Evolutionary conservation across 2,797 vertebrate genomes (phyloP).

Genomic region (Mormyrops boulengeri): DNA sequence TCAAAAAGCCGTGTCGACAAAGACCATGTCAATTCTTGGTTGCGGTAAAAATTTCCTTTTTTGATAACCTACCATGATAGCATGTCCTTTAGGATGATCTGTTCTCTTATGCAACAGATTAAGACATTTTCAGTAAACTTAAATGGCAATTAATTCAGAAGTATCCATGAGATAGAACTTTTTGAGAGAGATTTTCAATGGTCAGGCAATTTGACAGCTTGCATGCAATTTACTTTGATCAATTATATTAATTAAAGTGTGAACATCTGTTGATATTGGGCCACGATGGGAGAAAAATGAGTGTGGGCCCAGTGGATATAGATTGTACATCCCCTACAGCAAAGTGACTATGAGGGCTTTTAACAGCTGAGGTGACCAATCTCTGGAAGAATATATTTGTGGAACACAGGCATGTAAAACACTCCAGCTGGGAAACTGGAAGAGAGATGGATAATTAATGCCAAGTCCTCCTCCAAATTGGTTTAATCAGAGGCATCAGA

Average conservation of each 20-base stretch:
- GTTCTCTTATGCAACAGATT: neutral
- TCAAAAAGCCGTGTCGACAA: neutral
- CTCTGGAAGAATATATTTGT: neutral
- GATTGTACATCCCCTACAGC: neutral
- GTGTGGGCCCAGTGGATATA: neutral
- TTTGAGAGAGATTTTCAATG: neutral
- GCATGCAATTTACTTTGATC: neutral
- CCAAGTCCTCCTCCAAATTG: slow-evolving; percentile 1
- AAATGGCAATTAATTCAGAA: neutral
- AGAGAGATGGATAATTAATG: slow-evolving; percentile 9
- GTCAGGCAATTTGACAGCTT: neutral
- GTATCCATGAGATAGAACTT: neutral
- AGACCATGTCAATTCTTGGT: neutral
- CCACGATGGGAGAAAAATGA: neutral
- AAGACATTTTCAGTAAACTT: neutral
- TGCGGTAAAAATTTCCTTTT: neutral
- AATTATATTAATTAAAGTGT: neutral
- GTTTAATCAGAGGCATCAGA: slow-evolving; percentile 14
- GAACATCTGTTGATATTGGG: neutral
- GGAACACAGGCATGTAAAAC: neutral
- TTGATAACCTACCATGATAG: neutral
- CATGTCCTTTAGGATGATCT: neutral
- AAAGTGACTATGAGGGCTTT: neutral
- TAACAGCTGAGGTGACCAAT: neutral
- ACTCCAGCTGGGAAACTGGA: neutral